A percentile compares a stretch with the other conserved stretches of the same genome.
Evolutionary conservation across 2,113 vertebrate genomes (phyloP).

Genomic region (Pampusana beccarii): DNA sequence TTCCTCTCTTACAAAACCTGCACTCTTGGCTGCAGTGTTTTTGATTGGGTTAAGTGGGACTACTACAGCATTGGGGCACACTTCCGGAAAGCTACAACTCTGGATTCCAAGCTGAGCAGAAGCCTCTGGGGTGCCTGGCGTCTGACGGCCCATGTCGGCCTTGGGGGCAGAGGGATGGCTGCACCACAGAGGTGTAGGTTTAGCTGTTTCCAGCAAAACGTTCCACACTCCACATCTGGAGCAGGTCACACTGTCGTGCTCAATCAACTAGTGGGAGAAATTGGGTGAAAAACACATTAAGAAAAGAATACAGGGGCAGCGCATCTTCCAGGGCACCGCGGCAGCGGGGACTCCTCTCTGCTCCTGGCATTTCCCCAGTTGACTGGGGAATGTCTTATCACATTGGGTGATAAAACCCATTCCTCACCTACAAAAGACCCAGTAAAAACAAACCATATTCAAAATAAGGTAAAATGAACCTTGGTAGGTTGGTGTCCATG

Average conservation of each 20-base stretch:
- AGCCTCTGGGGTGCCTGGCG: no score
- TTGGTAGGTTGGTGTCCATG: fast-evolving
- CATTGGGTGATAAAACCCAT: background rate
- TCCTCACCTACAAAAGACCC: background rate
- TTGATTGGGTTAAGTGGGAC: background rate
- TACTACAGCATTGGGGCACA: background rate
- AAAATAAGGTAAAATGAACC: fast-evolving
- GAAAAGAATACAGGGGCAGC: fast-evolving
- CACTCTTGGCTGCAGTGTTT: background rate
- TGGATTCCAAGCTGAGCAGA: background rate
- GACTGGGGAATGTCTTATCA: no score
- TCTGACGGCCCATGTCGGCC: fast-evolving
- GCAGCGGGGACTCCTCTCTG: fast-evolving
- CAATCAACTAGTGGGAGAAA: fast-evolving
- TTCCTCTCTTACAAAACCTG: background rate
- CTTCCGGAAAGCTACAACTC: background rate
- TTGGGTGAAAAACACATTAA: fast-evolving
- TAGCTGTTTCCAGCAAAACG: fast-evolving
- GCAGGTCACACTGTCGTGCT: fast-evolving
- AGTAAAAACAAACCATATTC: fast-evolving
- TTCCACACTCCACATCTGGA: fast-evolving
- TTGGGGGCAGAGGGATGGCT: fast-evolving
- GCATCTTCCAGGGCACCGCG: fast-evolving
- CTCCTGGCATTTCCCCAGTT: fast-evolving
- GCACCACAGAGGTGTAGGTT: fast-evolving